Conservation (phyloP, 2,797 vertebrate species). For the Sciaenops ocellatus region DNA sequence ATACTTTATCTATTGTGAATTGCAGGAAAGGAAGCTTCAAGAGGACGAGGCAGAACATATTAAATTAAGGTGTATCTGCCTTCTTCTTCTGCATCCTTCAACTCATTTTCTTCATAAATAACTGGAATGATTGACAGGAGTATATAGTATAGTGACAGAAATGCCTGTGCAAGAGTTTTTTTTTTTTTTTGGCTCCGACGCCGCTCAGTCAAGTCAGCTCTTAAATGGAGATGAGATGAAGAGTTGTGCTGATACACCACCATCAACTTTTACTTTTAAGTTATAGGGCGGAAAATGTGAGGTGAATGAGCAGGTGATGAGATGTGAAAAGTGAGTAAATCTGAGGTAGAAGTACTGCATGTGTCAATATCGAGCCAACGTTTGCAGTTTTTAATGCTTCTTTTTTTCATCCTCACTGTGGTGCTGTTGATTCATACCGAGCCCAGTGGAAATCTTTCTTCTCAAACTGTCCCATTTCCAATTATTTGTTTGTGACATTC, state of each 20-base stretch:
- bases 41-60: background rate
- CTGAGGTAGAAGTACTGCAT: background rate
- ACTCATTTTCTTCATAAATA: constrained; percentile 37
- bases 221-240: constrained; percentile 23
- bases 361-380: background rate
- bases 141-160: constrained; percentile 47
- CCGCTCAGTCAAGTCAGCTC: constrained; percentile 22
- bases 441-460: background rate
- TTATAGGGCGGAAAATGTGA: background rate
- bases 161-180: constrained; percentile 33
- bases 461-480: background rate
- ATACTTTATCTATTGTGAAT: too few relatives aligned
- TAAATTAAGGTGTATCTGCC: background rate
- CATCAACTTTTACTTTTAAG: constrained; percentile 25
- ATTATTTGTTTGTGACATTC: constrained; percentile 14
- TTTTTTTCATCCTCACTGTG: background rate
- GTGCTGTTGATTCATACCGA: background rate
- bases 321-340: constrained; percentile 12
- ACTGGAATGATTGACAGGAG: constrained; percentile 51
- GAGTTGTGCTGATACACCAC: constrained; percentile 36
- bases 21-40: background rate
- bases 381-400: background rate
- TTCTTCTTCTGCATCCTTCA: constrained; percentile 14
- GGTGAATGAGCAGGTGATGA: constrained; percentile 16
- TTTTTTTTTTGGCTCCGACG: constrained; percentile 27